These are phyloP conservation scores for Poeciliopsis gracilis DNA, from an alignment of 2,797 vertebrate species.

Conservation along the genomic window DNA sequence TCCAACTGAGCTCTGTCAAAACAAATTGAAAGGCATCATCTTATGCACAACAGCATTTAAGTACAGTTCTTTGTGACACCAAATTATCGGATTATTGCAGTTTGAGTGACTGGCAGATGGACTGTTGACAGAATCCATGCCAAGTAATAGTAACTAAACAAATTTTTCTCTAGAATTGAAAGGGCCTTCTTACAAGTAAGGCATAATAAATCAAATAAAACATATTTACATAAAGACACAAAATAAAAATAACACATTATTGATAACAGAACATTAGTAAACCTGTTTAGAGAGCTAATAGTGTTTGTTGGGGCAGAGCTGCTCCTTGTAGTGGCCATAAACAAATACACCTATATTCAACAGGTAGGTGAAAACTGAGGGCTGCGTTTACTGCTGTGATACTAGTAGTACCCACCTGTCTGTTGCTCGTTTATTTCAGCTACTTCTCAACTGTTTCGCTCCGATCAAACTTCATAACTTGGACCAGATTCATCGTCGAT, in stretches of 20 bases:
- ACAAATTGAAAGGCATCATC: not conserved
- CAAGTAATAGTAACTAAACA: not conserved
- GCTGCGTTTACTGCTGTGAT: not conserved
- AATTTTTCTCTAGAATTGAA: not conserved
- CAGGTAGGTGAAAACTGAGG: constrained; percentile 34
- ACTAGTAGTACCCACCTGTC: not conserved
- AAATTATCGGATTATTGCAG: constrained; percentile 45
- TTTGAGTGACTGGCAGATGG: constrained; percentile 58
- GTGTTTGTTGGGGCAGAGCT: not conserved
- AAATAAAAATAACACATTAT: not conserved
- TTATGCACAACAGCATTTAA: not conserved
- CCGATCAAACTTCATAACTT: not conserved
- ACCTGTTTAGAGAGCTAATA: not conserved
- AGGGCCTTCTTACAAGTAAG: not conserved
- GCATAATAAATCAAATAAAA: not conserved
- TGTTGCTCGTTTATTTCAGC: not conserved
- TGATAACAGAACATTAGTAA: not conserved
- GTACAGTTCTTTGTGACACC: constrained; percentile 6
- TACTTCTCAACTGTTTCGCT: not conserved
- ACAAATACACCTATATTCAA: constrained; percentile 31
- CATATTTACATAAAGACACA: rapidly evolving
- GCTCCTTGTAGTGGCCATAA: not conserved
- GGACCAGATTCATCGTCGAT: not conserved
- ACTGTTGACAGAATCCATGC: constrained; percentile 18
- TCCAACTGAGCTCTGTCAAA: not conserved